These are phyloP conservation scores for Phoeniculus purpureus DNA, from an alignment of 2,797 vertebrate genomes.

Conservation along the genomic window DNA sequence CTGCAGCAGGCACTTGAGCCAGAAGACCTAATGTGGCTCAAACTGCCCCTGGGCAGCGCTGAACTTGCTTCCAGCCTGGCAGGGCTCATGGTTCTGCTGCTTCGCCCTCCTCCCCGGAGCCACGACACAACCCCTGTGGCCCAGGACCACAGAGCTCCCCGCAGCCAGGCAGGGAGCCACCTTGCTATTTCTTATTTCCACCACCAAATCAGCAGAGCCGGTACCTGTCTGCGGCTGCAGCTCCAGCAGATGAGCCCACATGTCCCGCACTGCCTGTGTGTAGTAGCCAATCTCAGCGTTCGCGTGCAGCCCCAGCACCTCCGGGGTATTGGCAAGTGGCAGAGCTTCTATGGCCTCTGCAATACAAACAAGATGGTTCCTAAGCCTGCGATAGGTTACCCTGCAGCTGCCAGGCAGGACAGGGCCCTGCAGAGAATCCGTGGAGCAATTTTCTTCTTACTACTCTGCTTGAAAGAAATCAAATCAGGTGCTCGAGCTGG, in stretches of 20 bases:
- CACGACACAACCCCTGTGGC: rapidly evolving
- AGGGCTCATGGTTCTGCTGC: not conserved
- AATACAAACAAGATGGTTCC: not conserved
- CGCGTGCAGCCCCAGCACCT: conserved; percentile 91
- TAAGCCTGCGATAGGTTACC: not conserved
- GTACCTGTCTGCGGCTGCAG: conserved; percentile 94
- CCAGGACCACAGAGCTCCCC: rapidly evolving
- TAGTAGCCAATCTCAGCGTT: conserved; percentile 97
- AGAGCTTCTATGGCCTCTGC: conserved; percentile 88
- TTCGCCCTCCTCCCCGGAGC: rapidly evolving
- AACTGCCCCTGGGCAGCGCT: not conserved
- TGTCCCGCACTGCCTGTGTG: conserved; percentile 87
- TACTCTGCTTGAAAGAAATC: not conserved
- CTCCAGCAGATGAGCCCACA: conserved; percentile 91
- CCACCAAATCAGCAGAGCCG: not conserved
- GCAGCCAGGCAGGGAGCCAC: not conserved
- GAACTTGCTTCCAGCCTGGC: not conserved
- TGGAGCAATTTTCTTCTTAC: not conserved
- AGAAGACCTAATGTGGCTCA: not conserved
- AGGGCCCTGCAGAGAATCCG: not conserved
- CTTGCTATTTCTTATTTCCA: not conserved
- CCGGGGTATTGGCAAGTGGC: conserved; percentile 89
- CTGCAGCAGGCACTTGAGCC: not conserved
- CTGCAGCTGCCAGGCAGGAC: not conserved
- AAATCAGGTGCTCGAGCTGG: not conserved